Evolutionary conservation across 1,140 invertebrate genomes (phyloP), one percentile per base, ranked within the genome.

Genomic region (Drosophila navojoa): DNA sequence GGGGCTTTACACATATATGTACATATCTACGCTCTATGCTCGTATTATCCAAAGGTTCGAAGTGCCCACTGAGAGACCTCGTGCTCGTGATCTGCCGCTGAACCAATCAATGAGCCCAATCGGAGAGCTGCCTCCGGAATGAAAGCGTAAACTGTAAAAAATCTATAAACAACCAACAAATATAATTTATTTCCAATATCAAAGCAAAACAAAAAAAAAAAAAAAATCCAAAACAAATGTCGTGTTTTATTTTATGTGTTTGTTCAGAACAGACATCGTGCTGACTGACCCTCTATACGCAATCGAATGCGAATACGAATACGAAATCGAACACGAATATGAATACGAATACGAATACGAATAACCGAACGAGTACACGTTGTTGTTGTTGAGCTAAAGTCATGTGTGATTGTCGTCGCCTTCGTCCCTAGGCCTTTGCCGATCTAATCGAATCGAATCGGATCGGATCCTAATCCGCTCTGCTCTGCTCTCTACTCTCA

Each of bases 41-140:
- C 84, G 84, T 90, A 89, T 89, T 89, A 89, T 89, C 80, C 84
- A 89, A 89, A 89, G 84, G 84, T 89, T 89, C 84, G 64, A 86
- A 79, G 78, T 81, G 81, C 78, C 80, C 85, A 84, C 78, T 69
- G 77, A 81, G 75, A 81, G 79, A 87, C 76, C 79, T 55, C 53
- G 35, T 67, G 82, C 62, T 79, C 63, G 76, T 57, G 80, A 90
- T 78, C 84, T 84, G 84, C 80, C 74, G 71, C 64, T 79, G 84
- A 77, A 81, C 68, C 73, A 80, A 77, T 52, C 74, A 67, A 57
- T 58, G 52, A 59, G 58, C 62, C 62, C 47, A 57, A 53, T 53
- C 63, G 73, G 62, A 76, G 57, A 58, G 58, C 64, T 44, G 57
- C 57, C 71, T 53, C 49, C 55, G 61, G 66, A 57, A 44, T 29